Conservation (phyloP, 2,888 invertebrate genomes). For the Zygothrica quintamaculata region DNA sequence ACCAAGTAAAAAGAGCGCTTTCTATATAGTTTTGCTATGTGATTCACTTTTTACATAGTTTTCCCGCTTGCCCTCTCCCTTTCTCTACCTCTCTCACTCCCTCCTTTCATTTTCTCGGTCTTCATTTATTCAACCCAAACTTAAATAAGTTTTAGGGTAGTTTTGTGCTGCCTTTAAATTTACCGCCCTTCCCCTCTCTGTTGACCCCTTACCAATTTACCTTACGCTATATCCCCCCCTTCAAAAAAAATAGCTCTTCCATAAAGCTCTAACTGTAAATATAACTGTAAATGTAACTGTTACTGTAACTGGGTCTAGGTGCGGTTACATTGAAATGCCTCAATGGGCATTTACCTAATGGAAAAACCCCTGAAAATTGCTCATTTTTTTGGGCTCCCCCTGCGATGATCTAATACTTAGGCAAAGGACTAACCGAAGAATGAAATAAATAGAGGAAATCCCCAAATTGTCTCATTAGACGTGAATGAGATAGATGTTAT, state of each 20-base stretch:
- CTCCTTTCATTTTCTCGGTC: neutral
- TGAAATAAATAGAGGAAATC: neutral
- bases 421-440: neutral
- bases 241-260: too few species aligned
- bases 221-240: neutral
- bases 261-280: too few species aligned
- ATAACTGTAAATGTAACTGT: too few species aligned
- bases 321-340: slow-evolving; percentile 40
- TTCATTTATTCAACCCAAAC: neutral
- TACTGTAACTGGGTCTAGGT: slow-evolving; percentile 59
- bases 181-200: too few species aligned
- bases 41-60: slow-evolving; percentile 56
- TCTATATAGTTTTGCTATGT: slow-evolving; percentile 39
- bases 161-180: slow-evolving; percentile 27
- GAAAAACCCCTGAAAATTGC: slow-evolving; percentile 20
- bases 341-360: slow-evolving; percentile 27
- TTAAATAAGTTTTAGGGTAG: slow-evolving; percentile 12
- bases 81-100: neutral
- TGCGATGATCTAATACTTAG: slow-evolving; percentile 45
- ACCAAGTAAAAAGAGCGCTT: slow-evolving; percentile 36
- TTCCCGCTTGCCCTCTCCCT: neutral
- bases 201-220: neutral
- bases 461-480: neutral
- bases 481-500: neutral
- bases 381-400: slow-evolving; percentile 43